A percentile compares a stretch with the other conserved stretches of the same genome.
phyloP scores from a whole-genome alignment of 1,140 invertebrate genomes.

The Mizuhopecten yessoensis region DNA sequence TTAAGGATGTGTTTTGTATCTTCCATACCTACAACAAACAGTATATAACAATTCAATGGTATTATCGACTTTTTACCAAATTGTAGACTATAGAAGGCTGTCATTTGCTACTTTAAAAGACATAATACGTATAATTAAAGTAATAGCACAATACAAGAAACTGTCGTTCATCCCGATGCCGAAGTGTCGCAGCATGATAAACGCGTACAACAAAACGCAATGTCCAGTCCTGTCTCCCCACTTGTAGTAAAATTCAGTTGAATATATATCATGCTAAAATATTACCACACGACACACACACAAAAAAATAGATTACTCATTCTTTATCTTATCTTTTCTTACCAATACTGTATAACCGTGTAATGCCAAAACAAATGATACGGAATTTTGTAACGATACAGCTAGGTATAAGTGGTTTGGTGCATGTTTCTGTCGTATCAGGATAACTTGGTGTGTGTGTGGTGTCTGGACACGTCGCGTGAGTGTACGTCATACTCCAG shows the following conservation, averaged over 20 bases:
- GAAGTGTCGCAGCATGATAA: not conserved
- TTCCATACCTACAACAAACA: not conserved
- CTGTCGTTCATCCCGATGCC: conserved; percentile 3
- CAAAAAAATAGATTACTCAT: not conserved
- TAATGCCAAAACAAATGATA: not conserved
- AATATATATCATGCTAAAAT: not conserved
- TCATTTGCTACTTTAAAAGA: conserved; percentile 22
- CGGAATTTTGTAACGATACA: not conserved
- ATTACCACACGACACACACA: not conserved
- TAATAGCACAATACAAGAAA: not conserved
- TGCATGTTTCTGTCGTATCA: not conserved
- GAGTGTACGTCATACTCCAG: not conserved
- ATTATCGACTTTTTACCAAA: not conserved
- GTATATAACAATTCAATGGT: not conserved
- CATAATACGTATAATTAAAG: not conserved
- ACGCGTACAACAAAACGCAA: not conserved
- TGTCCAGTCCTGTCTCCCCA: not conserved
- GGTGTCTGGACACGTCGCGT: not conserved
- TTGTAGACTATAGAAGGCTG: not conserved
- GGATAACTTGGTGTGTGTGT: not conserved
- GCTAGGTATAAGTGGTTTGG: not conserved
- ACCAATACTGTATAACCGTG: not conserved
- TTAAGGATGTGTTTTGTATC: not conserved
- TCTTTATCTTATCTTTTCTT: not conserved
- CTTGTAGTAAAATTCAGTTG: not conserved